Evolutionary conservation across 2,797 vertebrate genomes (phyloP), one percentile per base, ranked within the genome.

Genomic region (Mastacembelus armatus): DNA sequence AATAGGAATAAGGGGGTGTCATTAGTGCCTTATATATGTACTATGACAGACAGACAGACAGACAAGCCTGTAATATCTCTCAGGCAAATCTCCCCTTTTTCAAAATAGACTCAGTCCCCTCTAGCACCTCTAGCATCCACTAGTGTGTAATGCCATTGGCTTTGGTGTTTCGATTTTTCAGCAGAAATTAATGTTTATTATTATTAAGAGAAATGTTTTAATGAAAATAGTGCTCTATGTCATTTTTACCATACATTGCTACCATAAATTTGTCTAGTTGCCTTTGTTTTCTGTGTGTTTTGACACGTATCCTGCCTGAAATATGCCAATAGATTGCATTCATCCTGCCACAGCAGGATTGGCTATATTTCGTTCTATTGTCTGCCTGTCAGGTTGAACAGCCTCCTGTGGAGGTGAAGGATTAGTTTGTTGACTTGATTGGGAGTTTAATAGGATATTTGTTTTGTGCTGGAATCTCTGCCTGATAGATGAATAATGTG

Each of bases 351-450:
- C 69, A 60, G 72, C 72, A 50, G 78, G 81, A 85, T 78, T 80
- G 81, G 75, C 72, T 86, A 51, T 84, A 69, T 88, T 82, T 87
- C 62, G 70, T 66, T 65, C 80, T 81, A 12, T 86, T 87, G 80
- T 89, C 71, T 70, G 71, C 67, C 77, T 82, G 72, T 88, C 77
- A 75, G 67, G 71, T 66, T 66, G 66, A 61, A 62, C 65, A 71
- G 60, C 73, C 76, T 81, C 84, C 71, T 78, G 71, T 80, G 81
- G 74, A 81, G 86, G 74, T 84, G 74, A 89, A 78, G 66, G 81
- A 88, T 89, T 81, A 75, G 59, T 74, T 70, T 92, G 83, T 86
- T 85, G 77, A 83, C 75, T 84, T 77, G 72, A 67, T 83, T 77
- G 76, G 45, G 66, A 79, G 74, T 88, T 80, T 83, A 85, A 91